phyloP scores from a whole-genome alignment of 2,888 invertebrate species.

The Heliconius erato region DNA sequence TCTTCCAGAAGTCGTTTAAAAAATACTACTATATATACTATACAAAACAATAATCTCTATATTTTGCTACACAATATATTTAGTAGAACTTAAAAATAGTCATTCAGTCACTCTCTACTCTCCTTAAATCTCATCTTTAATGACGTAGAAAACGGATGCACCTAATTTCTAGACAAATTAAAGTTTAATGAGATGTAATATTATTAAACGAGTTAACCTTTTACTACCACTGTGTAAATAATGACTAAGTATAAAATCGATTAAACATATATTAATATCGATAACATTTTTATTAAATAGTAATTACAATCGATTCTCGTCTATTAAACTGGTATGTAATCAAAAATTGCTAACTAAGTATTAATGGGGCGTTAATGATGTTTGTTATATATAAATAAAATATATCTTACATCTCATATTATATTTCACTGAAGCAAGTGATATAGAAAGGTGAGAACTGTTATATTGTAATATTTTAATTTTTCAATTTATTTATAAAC shows the following conservation, averaged over 20 bases:
- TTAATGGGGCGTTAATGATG: not conserved
- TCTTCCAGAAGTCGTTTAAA: no score
- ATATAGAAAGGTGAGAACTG: slow-evolving; percentile 1
- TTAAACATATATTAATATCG: slow-evolving; percentile 3
- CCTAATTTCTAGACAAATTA: not conserved
- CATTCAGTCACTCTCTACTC: not conserved
- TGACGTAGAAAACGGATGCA: slow-evolving; percentile 11
- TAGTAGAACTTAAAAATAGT: no score
- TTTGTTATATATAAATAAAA: not conserved
- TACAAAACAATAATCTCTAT: no score
- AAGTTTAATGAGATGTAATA: not conserved
- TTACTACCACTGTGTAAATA: not conserved
- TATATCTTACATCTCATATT: not conserved
- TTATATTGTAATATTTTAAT: not conserved
- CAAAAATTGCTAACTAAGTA: not conserved
- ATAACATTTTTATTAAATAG: slow-evolving; percentile 14
- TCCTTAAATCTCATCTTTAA: no score
- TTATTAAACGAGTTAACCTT: not conserved
- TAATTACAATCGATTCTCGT: not conserved
- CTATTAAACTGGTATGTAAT: not conserved
- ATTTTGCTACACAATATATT: no score
- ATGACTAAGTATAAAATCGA: not conserved
- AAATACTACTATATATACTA: no score
- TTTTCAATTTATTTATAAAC: no score
- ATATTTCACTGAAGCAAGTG: not conserved